Evolutionary conservation across 2,888 invertebrate genomes (phyloP), one percentile per base, ranked within the genome.

Genomic region (Caenorhabditis angaria): DNA sequence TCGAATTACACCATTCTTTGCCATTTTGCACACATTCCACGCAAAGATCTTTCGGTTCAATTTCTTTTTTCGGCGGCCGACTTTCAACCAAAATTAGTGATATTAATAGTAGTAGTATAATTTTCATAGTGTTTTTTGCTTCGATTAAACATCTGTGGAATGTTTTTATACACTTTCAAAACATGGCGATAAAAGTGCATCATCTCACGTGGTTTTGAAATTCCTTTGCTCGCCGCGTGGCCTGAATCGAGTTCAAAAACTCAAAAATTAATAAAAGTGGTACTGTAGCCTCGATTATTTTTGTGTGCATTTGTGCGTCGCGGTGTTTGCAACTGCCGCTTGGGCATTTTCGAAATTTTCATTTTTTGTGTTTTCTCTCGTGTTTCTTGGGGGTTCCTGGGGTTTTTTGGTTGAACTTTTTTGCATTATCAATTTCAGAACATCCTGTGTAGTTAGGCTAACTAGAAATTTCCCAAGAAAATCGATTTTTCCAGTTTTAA

Each of bases 311-410:
- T 47, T 65, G 64, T 27, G 61, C 65, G 65, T 64, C 57, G 41
- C 48, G 20, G 64, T 70, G 70, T 57, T 47, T 54, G 58, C 69
- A 27, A 14, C 22, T 27, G 14, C 0, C 29, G 28, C 41, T 47
- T 25, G 18, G 41, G 41, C 14, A 64, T 64, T 69, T 69, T 69
- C 69, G 69, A 69, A 63, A 69, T 48, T 56, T 1, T 18, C 41
- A 12, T 41, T 41, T 14, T 41, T 41, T 41, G 5, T 41, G 10
- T 6, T 41, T 41, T 41, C 2, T 41, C 14, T 6, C 14, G 8
- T 41, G 32, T 41, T 41, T 41, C 2, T 2, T 41, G 41, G 18
- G 41, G 10, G 10, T 41, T 41, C 32, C 6, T 18, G 14, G 3
- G 41, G 10, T 12, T 12, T 41, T 41, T 41, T 41, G 14, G 18